Evolutionary conservation across 2,797 vertebrate species (phyloP).

Genomic region (Apogon hyalosoma): DNA sequence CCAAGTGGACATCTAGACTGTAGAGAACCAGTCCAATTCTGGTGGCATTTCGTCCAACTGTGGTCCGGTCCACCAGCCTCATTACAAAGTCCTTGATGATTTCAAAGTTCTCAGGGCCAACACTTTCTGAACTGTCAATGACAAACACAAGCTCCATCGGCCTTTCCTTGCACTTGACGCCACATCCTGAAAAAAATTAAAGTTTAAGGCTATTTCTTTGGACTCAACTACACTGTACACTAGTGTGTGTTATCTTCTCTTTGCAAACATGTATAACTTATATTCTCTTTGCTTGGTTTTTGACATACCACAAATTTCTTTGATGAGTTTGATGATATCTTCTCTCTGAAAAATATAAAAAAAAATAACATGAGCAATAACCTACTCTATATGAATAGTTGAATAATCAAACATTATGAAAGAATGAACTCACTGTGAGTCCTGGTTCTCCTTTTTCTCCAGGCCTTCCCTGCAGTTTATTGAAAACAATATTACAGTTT

Average conservation of each 20-base stretch:
- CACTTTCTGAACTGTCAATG: constrained; percentile 95
- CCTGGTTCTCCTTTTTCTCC: constrained; percentile 90
- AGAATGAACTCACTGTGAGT: constrained; percentile 86
- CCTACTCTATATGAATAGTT: neutral
- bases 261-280: neutral
- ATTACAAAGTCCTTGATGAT: constrained; percentile 94
- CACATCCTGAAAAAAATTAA: constrained; percentile 85
- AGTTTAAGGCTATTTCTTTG: too few species aligned
- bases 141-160: constrained; percentile 96
- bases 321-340: constrained; percentile 93
- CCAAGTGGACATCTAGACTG: constrained; percentile 89
- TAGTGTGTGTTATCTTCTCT: neutral
- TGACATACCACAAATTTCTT: constrained; percentile 92
- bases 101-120: constrained; percentile 94
- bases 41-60: constrained; percentile 91
- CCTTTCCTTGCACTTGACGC: constrained; percentile 93
- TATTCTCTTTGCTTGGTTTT: neutral
- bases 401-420: constrained; percentile 9
- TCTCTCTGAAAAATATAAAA: constrained; percentile 84
- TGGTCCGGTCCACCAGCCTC: constrained; percentile 90
- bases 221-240: neutral
- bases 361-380: constrained; percentile 3
- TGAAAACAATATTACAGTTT: constrained; percentile 13
- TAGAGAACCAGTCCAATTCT: constrained; percentile 92
- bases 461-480: constrained; percentile 80